Conservation (phyloP, 2,113 vertebrate genomes). For the Podarcis cretensis region DNA sequence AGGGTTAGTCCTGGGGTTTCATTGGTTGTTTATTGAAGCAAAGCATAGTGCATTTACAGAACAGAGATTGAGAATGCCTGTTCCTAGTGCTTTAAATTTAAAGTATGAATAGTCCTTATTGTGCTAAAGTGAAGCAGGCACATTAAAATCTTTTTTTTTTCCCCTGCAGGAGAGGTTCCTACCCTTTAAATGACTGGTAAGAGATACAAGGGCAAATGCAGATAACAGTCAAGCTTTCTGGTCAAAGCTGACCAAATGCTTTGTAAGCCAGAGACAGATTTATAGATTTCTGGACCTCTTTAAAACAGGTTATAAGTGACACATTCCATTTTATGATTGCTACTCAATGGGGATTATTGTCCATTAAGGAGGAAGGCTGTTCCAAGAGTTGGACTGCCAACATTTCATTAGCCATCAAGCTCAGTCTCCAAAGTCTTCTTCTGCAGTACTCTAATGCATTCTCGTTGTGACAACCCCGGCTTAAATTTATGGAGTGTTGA, state of each 20-base stretch:
- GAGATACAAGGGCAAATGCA: not conserved
- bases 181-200: not conserved
- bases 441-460: not conserved
- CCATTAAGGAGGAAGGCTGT: slow-evolving; percentile 49
- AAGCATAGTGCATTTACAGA: not conserved
- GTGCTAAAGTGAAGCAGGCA: not conserved
- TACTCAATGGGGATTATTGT: slow-evolving; percentile 32
- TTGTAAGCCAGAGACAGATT: slow-evolving; percentile 31
- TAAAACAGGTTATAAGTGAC: slow-evolving; percentile 22
- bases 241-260: slow-evolving; percentile 23
- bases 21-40: not conserved
- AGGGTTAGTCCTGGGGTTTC: not conserved
- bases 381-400: slow-evolving; percentile 24
- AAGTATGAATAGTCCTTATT: slow-evolving; percentile 1
- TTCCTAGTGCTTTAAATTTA: not conserved
- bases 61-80: not conserved
- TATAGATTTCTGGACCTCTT: slow-evolving; percentile 24
- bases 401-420: slow-evolving; percentile 31
- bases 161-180: not conserved
- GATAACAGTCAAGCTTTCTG: slow-evolving; percentile 33
- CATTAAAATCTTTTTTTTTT: not conserved
- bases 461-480: not conserved
- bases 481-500: slow-evolving; percentile 31
- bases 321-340: slow-evolving; percentile 14
- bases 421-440: slow-evolving; percentile 17